Evolutionary conservation across 2,797 vertebrate genomes (phyloP).

Genomic region (Alfaro cultratus): DNA sequence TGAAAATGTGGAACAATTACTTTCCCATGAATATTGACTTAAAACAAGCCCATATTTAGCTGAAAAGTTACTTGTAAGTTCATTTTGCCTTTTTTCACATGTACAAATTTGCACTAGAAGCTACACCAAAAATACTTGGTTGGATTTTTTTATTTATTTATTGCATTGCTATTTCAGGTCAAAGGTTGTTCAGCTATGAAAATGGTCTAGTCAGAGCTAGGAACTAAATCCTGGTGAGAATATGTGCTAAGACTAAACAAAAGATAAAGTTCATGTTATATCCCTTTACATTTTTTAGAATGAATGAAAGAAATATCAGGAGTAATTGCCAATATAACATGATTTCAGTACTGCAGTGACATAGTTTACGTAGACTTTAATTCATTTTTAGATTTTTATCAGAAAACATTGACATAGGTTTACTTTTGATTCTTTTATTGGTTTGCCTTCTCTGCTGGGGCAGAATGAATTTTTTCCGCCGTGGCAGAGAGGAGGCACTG

Average conservation of each 20-base stretch:
- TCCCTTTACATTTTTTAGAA: not conserved
- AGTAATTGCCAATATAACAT: not conserved
- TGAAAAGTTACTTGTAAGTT: too few species aligned
- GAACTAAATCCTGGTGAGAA: not conserved
- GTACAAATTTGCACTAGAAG: too few species aligned
- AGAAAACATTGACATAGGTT: not conserved
- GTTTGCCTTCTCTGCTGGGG: not conserved
- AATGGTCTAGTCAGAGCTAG: not conserved
- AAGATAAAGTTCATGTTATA: not conserved
- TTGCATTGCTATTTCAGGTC: not conserved
- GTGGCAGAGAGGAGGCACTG: conserved; percentile 36
- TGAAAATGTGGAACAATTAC: too few species aligned
- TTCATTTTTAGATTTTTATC: not conserved
- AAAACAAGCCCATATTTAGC: too few species aligned
- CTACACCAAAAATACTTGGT: too few species aligned
- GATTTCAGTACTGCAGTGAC: not conserved
- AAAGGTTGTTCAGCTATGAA: not conserved
- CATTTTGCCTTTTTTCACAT: too few species aligned
- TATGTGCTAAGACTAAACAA: not conserved
- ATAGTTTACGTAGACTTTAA: not conserved
- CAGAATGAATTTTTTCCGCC: not conserved
- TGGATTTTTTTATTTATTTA: too few species aligned
- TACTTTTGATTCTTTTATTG: not conserved
- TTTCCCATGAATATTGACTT: too few species aligned
- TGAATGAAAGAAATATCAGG: not conserved